These are phyloP conservation scores for Hormaphis cornu DNA, from an alignment of 1,140 invertebrate genomes.

Conservation along the genomic window DNA sequence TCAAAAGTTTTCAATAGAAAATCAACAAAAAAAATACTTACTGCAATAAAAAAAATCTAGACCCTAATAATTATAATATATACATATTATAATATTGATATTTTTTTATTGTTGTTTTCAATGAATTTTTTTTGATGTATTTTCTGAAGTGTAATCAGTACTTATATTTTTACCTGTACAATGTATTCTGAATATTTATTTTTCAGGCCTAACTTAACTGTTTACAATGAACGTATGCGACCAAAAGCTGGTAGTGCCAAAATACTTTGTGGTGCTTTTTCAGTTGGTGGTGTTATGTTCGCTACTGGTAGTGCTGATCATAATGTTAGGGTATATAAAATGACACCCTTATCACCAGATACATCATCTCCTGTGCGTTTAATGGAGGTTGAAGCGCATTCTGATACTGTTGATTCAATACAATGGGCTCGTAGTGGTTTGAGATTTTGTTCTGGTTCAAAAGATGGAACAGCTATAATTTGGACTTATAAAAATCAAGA, in stretches of 20 bases:
- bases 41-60: too few relatives aligned
- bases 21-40: too few relatives aligned
- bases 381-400: slow-evolving; percentile 78
- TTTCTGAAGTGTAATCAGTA: too few relatives aligned
- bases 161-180: neutral
- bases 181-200: slow-evolving; percentile 21
- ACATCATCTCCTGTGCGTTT: slow-evolving; percentile 49
- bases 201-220: slow-evolving; percentile 67
- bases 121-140: neutral
- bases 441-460: slow-evolving; percentile 87
- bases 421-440: slow-evolving; percentile 82
- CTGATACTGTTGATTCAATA: slow-evolving; percentile 90
- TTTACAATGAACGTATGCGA: slow-evolving; percentile 74
- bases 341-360: slow-evolving; percentile 58
- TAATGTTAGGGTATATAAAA: slow-evolving; percentile 80
- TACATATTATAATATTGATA: too few relatives aligned
- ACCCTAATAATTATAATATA: too few relatives aligned
- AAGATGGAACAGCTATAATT: slow-evolving; percentile 89
- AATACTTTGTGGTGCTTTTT: slow-evolving; percentile 93
- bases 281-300: slow-evolving; percentile 83
- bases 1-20: too few relatives aligned
- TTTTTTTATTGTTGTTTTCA: too few relatives aligned
- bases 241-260: slow-evolving; percentile 86
- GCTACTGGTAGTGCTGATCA: slow-evolving; percentile 91
- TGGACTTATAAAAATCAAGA: slow-evolving; percentile 86